Evolutionary conservation across 2,888 invertebrate species (phyloP).

Genomic region (Euzetes globulus): DNA sequence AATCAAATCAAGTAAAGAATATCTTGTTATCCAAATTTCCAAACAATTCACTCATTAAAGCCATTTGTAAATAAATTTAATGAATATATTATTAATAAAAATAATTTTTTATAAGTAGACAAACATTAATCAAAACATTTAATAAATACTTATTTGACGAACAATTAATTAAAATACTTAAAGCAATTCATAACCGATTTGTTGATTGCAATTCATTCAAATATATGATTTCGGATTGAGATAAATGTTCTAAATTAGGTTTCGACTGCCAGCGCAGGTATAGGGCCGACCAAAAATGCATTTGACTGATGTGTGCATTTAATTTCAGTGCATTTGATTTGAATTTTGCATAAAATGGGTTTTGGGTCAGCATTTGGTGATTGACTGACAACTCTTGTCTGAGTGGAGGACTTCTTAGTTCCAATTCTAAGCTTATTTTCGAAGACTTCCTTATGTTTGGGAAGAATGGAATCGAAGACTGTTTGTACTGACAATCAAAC

Average conservation of each 20-base stretch:
- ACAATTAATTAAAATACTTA: not conserved
- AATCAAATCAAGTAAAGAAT: constrained; percentile 32
- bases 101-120: not conserved
- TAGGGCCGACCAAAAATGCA: constrained; percentile 31
- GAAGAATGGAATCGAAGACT: not conserved
- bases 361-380: constrained; percentile 23
- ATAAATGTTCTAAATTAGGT: not conserved
- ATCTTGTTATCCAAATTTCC: constrained; percentile 22
- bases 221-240: constrained; percentile 9
- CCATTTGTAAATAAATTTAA: constrained; percentile 5
- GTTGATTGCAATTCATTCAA: constrained; percentile 14
- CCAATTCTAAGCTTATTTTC: not conserved
- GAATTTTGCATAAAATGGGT: constrained; percentile 25
- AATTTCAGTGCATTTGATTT: not conserved
- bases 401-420: not conserved
- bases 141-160: not conserved
- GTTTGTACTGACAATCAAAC: constrained; percentile 29
- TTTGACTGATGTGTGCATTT: constrained; percentile 29
- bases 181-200: constrained; percentile 9
- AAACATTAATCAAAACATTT: not conserved
- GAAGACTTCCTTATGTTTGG: not conserved
- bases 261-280: constrained; percentile 34
- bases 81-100: not conserved
- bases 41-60: constrained; percentile 5
- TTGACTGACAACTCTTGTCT: not conserved